These are phyloP conservation scores for Odocoileus virginianus DNA, from an alignment of 2,113 vertebrate species.

Conservation along the genomic window DNA sequence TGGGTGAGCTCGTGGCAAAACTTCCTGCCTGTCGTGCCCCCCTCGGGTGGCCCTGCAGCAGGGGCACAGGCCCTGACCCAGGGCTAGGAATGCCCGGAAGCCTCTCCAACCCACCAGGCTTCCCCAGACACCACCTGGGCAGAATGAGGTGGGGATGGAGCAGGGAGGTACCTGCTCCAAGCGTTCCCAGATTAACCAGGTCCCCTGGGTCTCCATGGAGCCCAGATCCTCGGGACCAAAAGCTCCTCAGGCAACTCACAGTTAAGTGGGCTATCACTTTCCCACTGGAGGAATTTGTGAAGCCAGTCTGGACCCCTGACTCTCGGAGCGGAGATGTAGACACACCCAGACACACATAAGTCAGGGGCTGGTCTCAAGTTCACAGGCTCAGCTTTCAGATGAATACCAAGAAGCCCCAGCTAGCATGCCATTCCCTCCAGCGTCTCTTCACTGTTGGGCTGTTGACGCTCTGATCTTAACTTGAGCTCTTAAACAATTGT, in stretches of 20 bases:
- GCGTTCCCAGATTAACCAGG: neutral
- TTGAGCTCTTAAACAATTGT: neutral
- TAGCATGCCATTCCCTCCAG: rapidly evolving
- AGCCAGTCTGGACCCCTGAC: neutral
- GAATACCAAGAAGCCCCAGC: rapidly evolving
- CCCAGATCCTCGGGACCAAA: neutral
- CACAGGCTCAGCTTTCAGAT: rapidly evolving
- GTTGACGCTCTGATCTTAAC: neutral
- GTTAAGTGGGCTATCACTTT: rapidly evolving
- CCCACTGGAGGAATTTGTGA: rapidly evolving
- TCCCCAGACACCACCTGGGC: neutral
- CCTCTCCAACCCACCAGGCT: rapidly evolving
- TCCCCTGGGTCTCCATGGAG: neutral
- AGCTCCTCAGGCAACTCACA: neutral
- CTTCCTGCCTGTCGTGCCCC: rapidly evolving
- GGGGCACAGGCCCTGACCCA: neutral
- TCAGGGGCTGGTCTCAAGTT: neutral
- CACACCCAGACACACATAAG: no score
- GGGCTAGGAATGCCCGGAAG: rapidly evolving
- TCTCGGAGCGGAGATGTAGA: rapidly evolving
- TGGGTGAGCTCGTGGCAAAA: slow-evolving; percentile 83
- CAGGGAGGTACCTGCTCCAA: neutral
- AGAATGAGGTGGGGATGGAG: neutral
- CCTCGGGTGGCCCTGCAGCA: rapidly evolving
- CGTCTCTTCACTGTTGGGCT: neutral